Conservation (phyloP, 1,140 invertebrate genomes). For the Coelopa frigida region DNA sequence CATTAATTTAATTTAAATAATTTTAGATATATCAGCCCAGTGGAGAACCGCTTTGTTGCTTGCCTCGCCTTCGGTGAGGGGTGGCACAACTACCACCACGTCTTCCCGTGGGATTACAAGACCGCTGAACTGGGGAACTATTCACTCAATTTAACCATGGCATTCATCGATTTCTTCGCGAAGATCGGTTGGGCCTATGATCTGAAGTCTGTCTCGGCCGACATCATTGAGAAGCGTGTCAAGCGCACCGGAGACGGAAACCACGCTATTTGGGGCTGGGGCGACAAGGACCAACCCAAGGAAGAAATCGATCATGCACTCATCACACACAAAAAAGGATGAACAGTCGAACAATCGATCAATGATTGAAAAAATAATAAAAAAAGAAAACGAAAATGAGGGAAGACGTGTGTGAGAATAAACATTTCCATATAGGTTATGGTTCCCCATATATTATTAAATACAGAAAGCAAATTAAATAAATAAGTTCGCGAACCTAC, state of each 20-base stretch:
- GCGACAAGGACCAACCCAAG: slow-evolving; percentile 62
- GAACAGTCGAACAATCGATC: no score
- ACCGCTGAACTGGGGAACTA: slow-evolving; percentile 72
- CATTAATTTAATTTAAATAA: slow-evolving; percentile 3
- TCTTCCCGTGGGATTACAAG: slow-evolving; percentile 88
- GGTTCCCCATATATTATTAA: no score
- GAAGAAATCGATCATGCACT: slow-evolving; percentile 57
- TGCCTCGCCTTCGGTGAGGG: slow-evolving; percentile 70
- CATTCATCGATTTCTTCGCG: slow-evolving; percentile 76
- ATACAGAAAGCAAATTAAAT: no score
- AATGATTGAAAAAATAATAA: no score
- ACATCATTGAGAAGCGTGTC: slow-evolving; percentile 60
- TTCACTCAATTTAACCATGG: slow-evolving; percentile 68
- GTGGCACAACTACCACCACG: slow-evolving; percentile 93
- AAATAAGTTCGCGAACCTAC: no score
- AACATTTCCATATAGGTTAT: no score
- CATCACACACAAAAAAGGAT: slow-evolving; percentile 47
- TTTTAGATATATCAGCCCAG: slow-evolving; percentile 60
- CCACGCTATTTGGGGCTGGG: slow-evolving; percentile 75
- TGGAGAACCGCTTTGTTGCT: slow-evolving; percentile 61
- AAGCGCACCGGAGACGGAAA: slow-evolving; percentile 67
- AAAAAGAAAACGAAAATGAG: no score
- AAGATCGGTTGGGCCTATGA: slow-evolving; percentile 82
- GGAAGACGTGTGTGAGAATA: no score
- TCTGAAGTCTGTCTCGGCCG: slow-evolving; percentile 66